Base-by-base conservation (phyloP, 2,113 vertebrate genomes). In the Phalacrocorax carbo region DNA sequence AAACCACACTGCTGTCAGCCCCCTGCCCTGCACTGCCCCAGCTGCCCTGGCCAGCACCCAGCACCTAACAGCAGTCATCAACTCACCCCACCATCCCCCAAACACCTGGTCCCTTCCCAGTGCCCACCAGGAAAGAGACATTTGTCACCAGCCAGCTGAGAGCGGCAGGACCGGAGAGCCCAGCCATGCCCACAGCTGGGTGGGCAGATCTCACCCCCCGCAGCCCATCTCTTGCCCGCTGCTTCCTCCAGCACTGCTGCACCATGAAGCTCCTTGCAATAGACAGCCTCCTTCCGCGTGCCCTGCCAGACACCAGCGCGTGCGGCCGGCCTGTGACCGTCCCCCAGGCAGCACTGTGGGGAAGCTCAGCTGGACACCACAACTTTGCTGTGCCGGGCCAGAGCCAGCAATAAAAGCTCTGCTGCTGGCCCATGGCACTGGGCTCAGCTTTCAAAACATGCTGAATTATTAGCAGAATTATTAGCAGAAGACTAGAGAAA, bases 261-360 rank as follows among this genome's bases (percentile, higher is more conserved):
- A 8, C 38, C 21, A 5, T 1, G 27, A 30, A 92, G 57, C n/a
- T 52, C 52, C 46, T 5, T n/a, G 85, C 57, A 40, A 13, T 0
- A 2, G 51, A 15, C 51, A 40, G 66, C 5, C 54, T 32, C 64
- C 9, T n/a, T 7, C 76, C 15, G 36, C 0, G 0, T 25, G 40
- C 27, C 64, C 80, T 34, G 66, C 30, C 62, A 23, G 32, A 16
- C 14, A 12, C 13, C 40, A 13, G 10, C 0, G 1, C 4, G 29
- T 1, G 2, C 78, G 22, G 52, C 55, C 2, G 0, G 44, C 54
- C 49, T 10, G 0, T 3, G 16, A 6, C 71, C 42, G 2, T 6
- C 10, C 54, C 38, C 51, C 36, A 4, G 46, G 61, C 61, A 84
- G 61, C 1, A 0, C 29, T 0, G 0, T 4, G 30, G 23, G 26